Evolutionary conservation across 2,113 vertebrate species (phyloP), one percentile per base, ranked within the genome.

Genomic region (Nematolebias whitei): DNA sequence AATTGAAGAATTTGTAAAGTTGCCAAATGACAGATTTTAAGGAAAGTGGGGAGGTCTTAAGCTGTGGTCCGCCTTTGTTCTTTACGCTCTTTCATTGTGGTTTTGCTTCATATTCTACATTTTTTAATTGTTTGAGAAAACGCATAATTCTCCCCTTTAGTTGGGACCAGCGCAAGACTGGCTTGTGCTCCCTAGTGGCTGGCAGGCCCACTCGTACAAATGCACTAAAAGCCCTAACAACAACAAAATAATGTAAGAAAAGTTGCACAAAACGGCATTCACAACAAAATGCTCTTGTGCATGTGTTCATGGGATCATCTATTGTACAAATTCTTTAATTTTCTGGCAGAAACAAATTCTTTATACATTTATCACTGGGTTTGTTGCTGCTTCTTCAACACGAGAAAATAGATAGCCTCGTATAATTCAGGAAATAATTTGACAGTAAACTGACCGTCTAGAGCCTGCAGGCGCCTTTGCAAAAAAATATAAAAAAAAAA

Each of bases 401-500:
- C 41, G 48, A 43, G 54, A 7, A 18, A 38, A 26, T 22, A 35
- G 38, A 64, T 49, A 40, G 38, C 58, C 48, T 35, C 11, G 12
- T 49, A 55, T 51, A 69, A 39, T 54, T 15, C 7, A 15, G 60
- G 20, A 43, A 24, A 38, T 59, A 38, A 64, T 63, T 26, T 76
- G 52, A 69, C 56, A 60, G 53, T 38, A 63, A 66, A 73, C 40
- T 50, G 16, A 38, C 44, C 52, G 60, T 39, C 54, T 38, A 51
- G 51, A 64, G 57, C 49, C 44, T 49, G 43, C 16, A 18, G 23
- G 38, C 61, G 38, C 8, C 15, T 41, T 64, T 57, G 40, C 50
- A 62, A 39, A 39, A 61, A 60, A 63, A 74, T 38, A 71, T n/a
- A n/a, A n/a, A n/a, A n/a, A n/a, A n/a, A 62, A 39, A 39, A 61